phyloP scores from a whole-genome alignment of 1,140 invertebrate genomes.

The Halesus radiatus region DNA sequence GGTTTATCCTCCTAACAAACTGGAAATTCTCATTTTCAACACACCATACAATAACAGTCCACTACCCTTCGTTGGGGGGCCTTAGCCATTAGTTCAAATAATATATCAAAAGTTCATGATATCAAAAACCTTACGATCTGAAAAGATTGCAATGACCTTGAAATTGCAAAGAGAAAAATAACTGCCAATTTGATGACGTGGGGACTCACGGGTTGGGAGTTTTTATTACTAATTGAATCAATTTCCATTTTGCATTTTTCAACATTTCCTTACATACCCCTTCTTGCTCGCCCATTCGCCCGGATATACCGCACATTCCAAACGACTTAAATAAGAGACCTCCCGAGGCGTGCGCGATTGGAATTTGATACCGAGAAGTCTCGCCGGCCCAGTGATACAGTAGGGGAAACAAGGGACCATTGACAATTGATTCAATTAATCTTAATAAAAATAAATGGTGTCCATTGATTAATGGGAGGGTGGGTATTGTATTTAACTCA shows the following conservation, averaged over 20 bases:
- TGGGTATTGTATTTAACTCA: constrained; percentile 22
- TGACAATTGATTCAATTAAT: constrained; percentile 52
- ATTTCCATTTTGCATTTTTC: not conserved
- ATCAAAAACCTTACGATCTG: too few species aligned
- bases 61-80: too few species aligned
- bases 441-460: constrained; percentile 54
- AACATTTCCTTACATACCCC: too few species aligned
- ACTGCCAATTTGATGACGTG: too few species aligned
- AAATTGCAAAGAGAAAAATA: too few species aligned
- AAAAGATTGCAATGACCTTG: too few species aligned
- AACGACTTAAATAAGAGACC: not conserved
- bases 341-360: not conserved
- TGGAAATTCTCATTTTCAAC: too few species aligned
- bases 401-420: constrained; percentile 23
- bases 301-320: not conserved
- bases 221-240: not conserved
- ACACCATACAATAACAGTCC: too few species aligned
- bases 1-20: too few species aligned
- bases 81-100: too few species aligned
- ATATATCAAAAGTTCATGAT: too few species aligned
- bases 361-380: not conserved
- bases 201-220: too few species aligned
- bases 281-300: not conserved
- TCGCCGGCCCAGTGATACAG: not conserved
- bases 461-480: constrained; percentile 29